Percentiles rank a stretch among this genome's conserved stretches.
phyloP scores from a whole-genome alignment of 92 coral and sea anemone species.

The Palythoa grandis region DNA sequence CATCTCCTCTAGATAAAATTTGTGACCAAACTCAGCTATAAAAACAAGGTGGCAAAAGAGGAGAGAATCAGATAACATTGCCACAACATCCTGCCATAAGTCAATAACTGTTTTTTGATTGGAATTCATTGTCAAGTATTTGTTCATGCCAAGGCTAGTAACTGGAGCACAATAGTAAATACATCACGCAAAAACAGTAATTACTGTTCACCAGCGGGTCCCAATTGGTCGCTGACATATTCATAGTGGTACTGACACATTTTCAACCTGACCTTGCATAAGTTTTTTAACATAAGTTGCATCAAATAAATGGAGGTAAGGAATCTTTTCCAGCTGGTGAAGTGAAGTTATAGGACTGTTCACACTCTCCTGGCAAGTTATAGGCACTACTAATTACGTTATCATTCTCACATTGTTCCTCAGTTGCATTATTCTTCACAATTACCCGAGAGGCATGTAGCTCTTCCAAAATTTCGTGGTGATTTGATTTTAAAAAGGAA shows the following conservation, averaged over 20 bases:
- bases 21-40: conserved; percentile 26
- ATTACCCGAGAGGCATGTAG: no score
- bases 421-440: no score
- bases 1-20: conserved; percentile 25
- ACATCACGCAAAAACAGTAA: conserved; percentile 37
- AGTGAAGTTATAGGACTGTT: not conserved
- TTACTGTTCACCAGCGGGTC: conserved; percentile 36
- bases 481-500: no score
- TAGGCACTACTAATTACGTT: no score
- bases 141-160: conserved; percentile 27
- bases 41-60: conserved; percentile 30
- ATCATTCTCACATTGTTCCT: no score
- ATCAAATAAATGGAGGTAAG: no score
- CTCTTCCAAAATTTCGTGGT: no score
- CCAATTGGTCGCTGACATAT: conserved; percentile 28
- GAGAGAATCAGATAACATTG: conserved; percentile 18
- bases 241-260: conserved; percentile 11
- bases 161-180: conserved; percentile 17
- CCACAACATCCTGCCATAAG: conserved; percentile 26
- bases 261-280: conserved; percentile 18
- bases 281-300: conserved; percentile 10
- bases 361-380: no score
- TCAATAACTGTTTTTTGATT: conserved; percentile 26
- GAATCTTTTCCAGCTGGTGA: not conserved
- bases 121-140: not conserved